phyloP scores from a whole-genome alignment of 1,140 invertebrate genomes.

The Hestina assimilis region DNA sequence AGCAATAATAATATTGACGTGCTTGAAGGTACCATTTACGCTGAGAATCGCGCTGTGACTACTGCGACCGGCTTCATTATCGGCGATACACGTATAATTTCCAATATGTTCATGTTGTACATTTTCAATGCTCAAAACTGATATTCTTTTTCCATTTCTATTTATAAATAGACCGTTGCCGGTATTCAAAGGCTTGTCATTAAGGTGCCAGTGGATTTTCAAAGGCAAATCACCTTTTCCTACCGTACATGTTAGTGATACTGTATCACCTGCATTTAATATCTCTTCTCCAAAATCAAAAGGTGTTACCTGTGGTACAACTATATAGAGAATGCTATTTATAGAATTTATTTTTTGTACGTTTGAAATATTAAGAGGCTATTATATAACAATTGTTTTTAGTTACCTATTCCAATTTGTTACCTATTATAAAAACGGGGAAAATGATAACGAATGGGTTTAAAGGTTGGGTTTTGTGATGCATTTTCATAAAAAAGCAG shows the following conservation, averaged over 20 bases:
- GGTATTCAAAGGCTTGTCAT: conserved; percentile 71
- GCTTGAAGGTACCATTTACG: conserved; percentile 77
- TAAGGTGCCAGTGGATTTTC: conserved; percentile 83
- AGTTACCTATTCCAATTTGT: no score
- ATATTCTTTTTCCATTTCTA: conserved; percentile 76
- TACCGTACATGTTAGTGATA: conserved; percentile 86
- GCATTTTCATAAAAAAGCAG: conserved; percentile 8
- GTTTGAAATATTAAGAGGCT: no score
- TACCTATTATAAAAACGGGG: neutral
- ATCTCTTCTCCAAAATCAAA: conserved; percentile 84
- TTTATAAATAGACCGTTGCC: conserved; percentile 68
- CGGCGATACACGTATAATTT: conserved; percentile 89
- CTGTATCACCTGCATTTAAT: conserved; percentile 85
- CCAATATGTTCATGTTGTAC: conserved; percentile 87
- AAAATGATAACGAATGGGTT: conserved; percentile 4
- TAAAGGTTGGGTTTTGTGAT: neutral
- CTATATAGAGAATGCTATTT: conserved; percentile 52
- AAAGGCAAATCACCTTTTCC: conserved; percentile 85
- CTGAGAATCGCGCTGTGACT: conserved; percentile 78
- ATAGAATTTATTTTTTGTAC: neutral
- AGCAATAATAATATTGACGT: conserved; percentile 23
- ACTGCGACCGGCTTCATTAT: conserved; percentile 84
- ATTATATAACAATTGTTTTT: no score
- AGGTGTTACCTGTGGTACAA: conserved; percentile 83
- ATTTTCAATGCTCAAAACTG: conserved; percentile 78